phyloP scores from a whole-genome alignment of 2,888 invertebrate genomes.

The Itoplectis maculator region DNA sequence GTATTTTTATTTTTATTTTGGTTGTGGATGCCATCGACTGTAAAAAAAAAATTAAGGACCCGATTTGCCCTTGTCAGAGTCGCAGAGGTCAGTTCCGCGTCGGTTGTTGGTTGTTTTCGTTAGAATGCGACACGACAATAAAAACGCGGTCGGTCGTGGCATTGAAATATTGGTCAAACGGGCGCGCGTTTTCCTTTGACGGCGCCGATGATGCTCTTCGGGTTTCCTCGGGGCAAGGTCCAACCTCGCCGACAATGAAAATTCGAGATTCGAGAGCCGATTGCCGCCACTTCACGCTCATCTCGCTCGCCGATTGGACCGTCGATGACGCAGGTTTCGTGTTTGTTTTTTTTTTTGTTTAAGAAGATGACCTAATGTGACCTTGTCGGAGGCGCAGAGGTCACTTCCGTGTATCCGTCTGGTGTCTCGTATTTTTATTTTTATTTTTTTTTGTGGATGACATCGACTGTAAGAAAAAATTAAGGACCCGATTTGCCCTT shows the following conservation, averaged over 20 bases:
- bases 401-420: slow-evolving; percentile 11
- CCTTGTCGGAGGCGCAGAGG: background rate
- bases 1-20: too few species aligned
- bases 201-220: background rate
- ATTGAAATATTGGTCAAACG: slow-evolving; percentile 13
- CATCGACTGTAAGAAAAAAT: background rate
- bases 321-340: background rate
- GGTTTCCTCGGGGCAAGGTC: slow-evolving; percentile 12
- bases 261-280: background rate
- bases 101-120: too few species aligned
- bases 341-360: background rate
- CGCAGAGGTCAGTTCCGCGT: too few species aligned
- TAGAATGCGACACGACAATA: too few species aligned
- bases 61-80: too few species aligned
- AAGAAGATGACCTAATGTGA: background rate
- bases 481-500: background rate
- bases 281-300: background rate
- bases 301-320: background rate
- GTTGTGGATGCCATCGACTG: too few species aligned
- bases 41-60: too few species aligned
- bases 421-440: background rate
- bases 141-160: too few species aligned
- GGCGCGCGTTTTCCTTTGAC: background rate
- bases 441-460: background rate
- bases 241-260: background rate